These are phyloP conservation scores for Muscicapa striata DNA, from an alignment of 2,797 vertebrate genomes.

Conservation along the genomic window DNA sequence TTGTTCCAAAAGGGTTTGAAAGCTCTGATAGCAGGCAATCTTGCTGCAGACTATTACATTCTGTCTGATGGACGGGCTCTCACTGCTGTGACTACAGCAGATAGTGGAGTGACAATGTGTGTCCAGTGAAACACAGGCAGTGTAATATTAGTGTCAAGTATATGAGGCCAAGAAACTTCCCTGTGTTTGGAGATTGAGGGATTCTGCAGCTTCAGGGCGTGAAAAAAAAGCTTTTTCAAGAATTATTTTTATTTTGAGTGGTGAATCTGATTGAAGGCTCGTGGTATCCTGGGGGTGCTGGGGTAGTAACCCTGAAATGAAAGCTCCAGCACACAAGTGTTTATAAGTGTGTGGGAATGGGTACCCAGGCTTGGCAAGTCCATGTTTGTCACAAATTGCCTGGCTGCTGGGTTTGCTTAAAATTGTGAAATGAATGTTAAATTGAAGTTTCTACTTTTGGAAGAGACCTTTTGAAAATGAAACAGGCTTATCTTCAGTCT, in stretches of 20 bases:
- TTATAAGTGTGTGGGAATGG: neutral
- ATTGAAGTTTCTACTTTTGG: conserved; percentile 66
- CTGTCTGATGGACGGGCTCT: conserved; percentile 34
- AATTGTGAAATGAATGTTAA: conserved; percentile 50
- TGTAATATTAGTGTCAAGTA: neutral
- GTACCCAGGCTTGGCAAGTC: neutral
- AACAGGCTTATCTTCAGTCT: conserved; percentile 65
- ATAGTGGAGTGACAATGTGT: neutral
- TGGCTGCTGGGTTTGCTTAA: conserved; percentile 21
- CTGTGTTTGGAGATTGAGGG: neutral
- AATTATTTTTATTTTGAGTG: neutral
- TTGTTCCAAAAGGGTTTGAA: conserved; percentile 48
- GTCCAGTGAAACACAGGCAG: conserved; percentile 27
- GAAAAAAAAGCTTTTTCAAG: neutral
- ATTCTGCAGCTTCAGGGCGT: neutral
- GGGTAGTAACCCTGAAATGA: neutral
- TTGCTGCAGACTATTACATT: conserved; percentile 17
- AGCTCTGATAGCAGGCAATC: conserved; percentile 54
- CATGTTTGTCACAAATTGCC: neutral
- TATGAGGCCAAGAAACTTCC: neutral
- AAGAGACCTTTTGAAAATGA: conserved; percentile 64
- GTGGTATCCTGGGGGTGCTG: neutral
- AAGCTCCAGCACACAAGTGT: neutral
- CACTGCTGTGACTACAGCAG: conserved; percentile 8
- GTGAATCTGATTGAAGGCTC: neutral